These are phyloP conservation scores for Catocala sponsa DNA, from an alignment of 2,888 invertebrate species.

Conservation along the genomic window DNA sequence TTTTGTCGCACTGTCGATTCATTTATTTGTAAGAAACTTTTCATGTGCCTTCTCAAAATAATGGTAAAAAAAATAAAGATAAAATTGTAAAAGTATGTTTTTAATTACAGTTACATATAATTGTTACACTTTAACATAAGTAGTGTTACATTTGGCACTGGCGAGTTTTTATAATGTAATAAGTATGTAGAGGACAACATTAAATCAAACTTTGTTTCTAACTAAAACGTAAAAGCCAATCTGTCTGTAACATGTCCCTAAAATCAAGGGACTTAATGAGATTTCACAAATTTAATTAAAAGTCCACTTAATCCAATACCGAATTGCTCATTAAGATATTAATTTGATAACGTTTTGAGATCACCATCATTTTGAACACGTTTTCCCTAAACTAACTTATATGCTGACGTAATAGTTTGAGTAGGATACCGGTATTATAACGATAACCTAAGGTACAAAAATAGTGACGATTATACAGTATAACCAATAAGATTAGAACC, in stretches of 20 bases:
- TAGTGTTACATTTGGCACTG: conserved; percentile 76
- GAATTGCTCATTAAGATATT: conserved; percentile 13
- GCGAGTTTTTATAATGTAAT: conserved; percentile 58
- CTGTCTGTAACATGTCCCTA: background rate
- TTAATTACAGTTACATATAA: conserved; percentile 76
- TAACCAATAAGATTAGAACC: too few relatives aligned
- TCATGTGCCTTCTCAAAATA: conserved; percentile 87
- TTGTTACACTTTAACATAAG: conserved; percentile 78
- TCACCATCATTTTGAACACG: background rate
- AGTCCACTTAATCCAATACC: conserved; percentile 4
- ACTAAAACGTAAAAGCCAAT: background rate
- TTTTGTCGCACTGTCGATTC: conserved; percentile 64
- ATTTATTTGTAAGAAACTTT: conserved; percentile 83
- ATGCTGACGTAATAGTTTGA: too few relatives aligned
- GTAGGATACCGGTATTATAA: too few relatives aligned
- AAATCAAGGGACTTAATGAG: conserved; percentile 1
- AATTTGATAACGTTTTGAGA: conserved; percentile 13
- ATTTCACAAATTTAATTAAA: conserved; percentile 9
- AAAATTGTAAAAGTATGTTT: conserved; percentile 77
- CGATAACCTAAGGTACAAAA: too few relatives aligned
- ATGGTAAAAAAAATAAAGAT: conserved; percentile 67
- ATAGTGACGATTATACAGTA: too few relatives aligned
- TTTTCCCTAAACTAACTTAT: too few relatives aligned
- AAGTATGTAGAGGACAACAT: conserved; percentile 49
- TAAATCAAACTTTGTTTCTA: background rate